Conservation (phyloP, 2,113 vertebrate genomes). For the Upupa epops region DNA sequence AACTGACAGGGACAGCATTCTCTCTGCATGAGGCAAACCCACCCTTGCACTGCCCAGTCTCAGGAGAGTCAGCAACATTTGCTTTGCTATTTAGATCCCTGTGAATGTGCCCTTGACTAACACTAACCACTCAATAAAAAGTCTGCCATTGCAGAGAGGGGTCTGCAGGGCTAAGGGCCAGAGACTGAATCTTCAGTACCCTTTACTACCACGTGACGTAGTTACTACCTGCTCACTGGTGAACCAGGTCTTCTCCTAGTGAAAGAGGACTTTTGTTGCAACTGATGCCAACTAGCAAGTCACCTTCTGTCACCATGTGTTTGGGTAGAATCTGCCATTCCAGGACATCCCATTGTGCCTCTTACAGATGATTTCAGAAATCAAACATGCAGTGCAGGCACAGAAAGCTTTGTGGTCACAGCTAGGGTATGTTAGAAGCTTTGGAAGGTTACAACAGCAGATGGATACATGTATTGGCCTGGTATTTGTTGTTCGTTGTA, state of each 20-base stretch:
- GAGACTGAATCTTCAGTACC: neutral
- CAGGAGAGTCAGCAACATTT: neutral
- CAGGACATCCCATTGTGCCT: neutral
- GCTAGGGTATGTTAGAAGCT: neutral
- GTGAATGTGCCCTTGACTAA: neutral
- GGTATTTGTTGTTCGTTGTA: neutral
- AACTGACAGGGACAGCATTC: neutral
- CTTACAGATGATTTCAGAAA: neutral
- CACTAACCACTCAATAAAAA: neutral
- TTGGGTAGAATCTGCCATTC: neutral
- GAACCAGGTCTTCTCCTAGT: neutral
- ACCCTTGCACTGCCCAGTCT: neutral
- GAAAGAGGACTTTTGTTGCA: neutral
- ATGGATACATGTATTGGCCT: neutral
- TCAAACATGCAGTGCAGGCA: neutral
- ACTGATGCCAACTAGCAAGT: neutral
- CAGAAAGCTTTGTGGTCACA: neutral
- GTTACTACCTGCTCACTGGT: neutral
- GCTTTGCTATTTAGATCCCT: neutral
- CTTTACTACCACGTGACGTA: neutral
- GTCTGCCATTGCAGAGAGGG: neutral
- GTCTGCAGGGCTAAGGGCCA: neutral
- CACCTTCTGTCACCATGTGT: neutral
- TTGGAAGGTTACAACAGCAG: neutral
- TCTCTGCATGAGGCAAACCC: neutral